phyloP scores from a whole-genome alignment of 2,797 vertebrate genomes.

The Crypturellus tataupa region DNA sequence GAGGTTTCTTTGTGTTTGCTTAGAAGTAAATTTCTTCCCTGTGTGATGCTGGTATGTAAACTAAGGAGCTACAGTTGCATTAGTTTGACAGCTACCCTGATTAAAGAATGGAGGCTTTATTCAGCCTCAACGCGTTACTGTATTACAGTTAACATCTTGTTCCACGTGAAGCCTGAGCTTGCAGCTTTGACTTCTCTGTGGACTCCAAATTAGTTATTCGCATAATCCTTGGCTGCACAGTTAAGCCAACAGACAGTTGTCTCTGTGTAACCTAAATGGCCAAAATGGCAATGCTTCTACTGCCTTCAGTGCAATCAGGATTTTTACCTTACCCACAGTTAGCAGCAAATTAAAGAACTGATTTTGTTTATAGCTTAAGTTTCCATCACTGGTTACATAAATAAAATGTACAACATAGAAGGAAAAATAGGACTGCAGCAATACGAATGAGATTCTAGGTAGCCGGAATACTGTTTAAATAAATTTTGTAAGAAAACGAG shows the following conservation, averaged over 20 bases:
- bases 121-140: conserved; percentile 31
- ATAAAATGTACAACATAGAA: background rate
- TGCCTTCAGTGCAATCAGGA: background rate
- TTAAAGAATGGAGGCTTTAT: conserved; percentile 72
- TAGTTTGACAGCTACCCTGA: conserved; percentile 67
- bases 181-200: background rate
- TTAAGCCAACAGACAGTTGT: background rate
- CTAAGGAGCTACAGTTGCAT: conserved; percentile 66
- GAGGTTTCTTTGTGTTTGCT: conserved; percentile 55
- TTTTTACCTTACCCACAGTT: background rate
- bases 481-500: conserved; percentile 30
- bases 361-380: background rate
- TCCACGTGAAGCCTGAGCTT: background rate
- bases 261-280: background rate
- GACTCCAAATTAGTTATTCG: background rate
- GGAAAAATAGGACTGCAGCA: background rate
- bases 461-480: conserved; percentile 26
- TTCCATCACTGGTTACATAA: background rate
- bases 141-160: conserved; percentile 3
- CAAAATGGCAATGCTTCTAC: background rate
- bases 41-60: conserved; percentile 73
- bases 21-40: conserved; percentile 69
- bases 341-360: background rate
- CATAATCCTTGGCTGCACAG: background rate
- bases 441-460: conserved; percentile 13